Evolutionary conservation across 1,140 invertebrate species (phyloP).

Genomic region (Sipha flava): DNA sequence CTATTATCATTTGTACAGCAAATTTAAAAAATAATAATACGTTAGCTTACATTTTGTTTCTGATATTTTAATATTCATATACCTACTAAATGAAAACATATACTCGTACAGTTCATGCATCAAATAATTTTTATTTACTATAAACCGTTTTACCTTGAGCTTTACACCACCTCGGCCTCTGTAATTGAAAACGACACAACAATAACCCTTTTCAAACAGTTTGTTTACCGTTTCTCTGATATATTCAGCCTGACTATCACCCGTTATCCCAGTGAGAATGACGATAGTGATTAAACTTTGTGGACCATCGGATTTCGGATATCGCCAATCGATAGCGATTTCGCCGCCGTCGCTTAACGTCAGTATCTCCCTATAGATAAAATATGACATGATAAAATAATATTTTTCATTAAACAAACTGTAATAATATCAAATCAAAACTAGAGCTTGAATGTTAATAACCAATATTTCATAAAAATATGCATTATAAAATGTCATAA

Average conservation of each 20-base stretch:
- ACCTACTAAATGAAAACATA: no score
- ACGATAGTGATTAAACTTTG: conserved; percentile 61
- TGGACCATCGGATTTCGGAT: conserved; percentile 46
- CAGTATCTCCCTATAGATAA: conserved; percentile 61
- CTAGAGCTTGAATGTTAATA: not conserved
- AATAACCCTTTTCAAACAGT: conserved; percentile 56
- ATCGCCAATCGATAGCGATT: conserved; percentile 70
- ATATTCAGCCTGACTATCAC: conserved; percentile 70
- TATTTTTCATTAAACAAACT: not conserved
- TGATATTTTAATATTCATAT: no score
- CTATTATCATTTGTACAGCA: no score
- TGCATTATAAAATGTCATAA: no score
- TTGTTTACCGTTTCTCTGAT: conserved; percentile 65
- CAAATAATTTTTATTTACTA: no score
- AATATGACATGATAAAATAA: conserved; percentile 1
- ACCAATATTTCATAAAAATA: no score
- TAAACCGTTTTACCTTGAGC: conserved; percentile 52
- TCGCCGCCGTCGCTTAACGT: conserved; percentile 69
- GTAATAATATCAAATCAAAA: no score
- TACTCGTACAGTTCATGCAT: no score
- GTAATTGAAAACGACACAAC: conserved; percentile 71
- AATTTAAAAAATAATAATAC: no score
- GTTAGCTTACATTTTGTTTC: no score
- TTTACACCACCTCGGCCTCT: conserved; percentile 65
- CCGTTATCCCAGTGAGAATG: conserved; percentile 61